These are phyloP conservation scores for Agonopterix arenella DNA, from an alignment of 2,888 invertebrate species.

Conservation along the genomic window DNA sequence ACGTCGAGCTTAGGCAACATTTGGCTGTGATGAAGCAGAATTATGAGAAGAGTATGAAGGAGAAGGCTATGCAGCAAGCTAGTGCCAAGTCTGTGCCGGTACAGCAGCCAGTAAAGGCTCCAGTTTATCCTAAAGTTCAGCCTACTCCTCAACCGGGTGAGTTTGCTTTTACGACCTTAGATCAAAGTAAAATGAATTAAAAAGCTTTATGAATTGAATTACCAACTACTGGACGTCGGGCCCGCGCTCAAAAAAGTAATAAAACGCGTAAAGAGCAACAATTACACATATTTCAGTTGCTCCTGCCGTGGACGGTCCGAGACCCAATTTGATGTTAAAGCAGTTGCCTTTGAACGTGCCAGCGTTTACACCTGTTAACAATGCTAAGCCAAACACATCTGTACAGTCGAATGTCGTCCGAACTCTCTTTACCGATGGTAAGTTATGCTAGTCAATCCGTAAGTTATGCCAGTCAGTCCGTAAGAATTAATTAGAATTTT, in stretches of 20 bases:
- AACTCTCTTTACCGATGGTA: constrained; percentile 58
- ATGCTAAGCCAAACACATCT: constrained; percentile 26
- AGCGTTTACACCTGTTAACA: constrained; percentile 32
- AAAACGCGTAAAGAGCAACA: no score
- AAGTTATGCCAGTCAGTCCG: no score
- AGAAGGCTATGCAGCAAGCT: constrained; percentile 21
- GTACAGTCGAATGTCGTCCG: constrained; percentile 35
- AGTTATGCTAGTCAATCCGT: constrained; percentile 15
- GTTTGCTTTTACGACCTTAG: no score
- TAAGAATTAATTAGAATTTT: no score
- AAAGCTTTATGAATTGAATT: no score
- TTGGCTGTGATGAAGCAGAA: constrained; percentile 47
- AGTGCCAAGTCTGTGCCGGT: constrained; percentile 6
- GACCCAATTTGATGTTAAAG: constrained; percentile 6
- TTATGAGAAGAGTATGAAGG: constrained; percentile 49
- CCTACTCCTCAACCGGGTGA: constrained; percentile 2
- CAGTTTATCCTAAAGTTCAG: constrained; percentile 7
- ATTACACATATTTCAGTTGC: background rate
- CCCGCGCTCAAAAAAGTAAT: no score
- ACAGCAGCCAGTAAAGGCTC: background rate
- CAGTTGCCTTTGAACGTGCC: constrained; percentile 21
- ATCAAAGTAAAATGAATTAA: no score
- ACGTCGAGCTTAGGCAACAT: constrained; percentile 57
- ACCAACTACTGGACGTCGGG: no score
- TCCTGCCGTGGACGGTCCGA: background rate